Evolutionary conservation across 23 tunicate genomes (phyloP).

Genomic region (Styela clava): DNA sequence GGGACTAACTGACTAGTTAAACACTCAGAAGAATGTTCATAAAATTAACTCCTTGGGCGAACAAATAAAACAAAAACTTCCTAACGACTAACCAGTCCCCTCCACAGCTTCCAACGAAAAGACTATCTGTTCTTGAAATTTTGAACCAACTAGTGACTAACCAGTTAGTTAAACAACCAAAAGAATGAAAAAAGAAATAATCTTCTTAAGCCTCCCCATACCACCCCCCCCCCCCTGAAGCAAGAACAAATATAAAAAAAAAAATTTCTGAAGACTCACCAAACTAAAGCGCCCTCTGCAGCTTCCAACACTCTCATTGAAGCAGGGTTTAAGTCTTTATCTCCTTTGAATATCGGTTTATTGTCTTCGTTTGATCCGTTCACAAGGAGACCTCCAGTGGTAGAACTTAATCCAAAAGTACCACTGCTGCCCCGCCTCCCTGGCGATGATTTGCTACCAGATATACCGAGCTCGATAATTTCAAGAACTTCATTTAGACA

Average conservation of each 20-base stretch:
- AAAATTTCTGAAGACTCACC: slow-evolving; percentile 35
- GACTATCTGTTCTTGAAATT: too few relatives aligned
- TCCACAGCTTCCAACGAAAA: too few relatives aligned
- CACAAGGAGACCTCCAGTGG: background rate
- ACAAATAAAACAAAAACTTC: too few relatives aligned
- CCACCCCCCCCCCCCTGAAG: too few relatives aligned
- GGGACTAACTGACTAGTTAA: too few relatives aligned
- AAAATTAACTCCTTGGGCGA: too few relatives aligned
- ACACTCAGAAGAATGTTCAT: too few relatives aligned
- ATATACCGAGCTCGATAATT: slow-evolving; percentile 85
- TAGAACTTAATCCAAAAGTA: background rate
- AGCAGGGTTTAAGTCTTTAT: slow-evolving; percentile 83
- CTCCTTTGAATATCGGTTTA: slow-evolving; percentile 56
- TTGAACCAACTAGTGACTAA: too few relatives aligned
- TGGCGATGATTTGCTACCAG: slow-evolving; percentile 84
- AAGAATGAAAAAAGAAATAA: too few relatives aligned
- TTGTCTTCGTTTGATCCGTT: slow-evolving; percentile 3
- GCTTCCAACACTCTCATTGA: slow-evolving; percentile 89
- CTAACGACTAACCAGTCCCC: too few relatives aligned
- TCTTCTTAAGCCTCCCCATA: too few relatives aligned
- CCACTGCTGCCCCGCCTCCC: slow-evolving; percentile 31
- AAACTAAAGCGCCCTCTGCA: slow-evolving; percentile 71
- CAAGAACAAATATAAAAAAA: background rate
- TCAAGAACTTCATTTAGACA: slow-evolving; percentile 76
- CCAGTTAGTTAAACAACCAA: too few relatives aligned